Base-by-base conservation (phyloP, 1,140 invertebrate species). In the Drosophila nigromelanica region DNA sequence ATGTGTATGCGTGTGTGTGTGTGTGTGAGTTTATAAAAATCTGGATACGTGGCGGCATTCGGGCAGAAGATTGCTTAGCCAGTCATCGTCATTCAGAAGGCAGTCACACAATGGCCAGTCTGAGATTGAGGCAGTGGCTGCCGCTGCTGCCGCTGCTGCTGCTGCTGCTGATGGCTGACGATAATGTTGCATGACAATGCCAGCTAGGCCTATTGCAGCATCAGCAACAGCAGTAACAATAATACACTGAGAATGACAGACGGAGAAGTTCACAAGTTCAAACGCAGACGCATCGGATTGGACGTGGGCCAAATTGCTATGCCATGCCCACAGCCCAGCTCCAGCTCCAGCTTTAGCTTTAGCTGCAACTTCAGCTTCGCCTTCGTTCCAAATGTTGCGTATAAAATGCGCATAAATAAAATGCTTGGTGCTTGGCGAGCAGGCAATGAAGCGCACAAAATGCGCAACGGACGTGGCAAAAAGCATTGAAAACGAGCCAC, bases 401-500 rank as follows among this genome's bases (percentile, higher is more conserved):
- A 78, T 76, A 76, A 80, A 78, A 80, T 80, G 78, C 78, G 76
- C 78, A 80, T 80, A 80, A 80, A 80, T 80, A 80, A 78, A 78
- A 63, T 62, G 52, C 45, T 74, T 60, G 48, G 33, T 54, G 71
- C 45, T 54, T 48, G 51, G 40, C 42, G 27, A 54, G 30, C 40
- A 18, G 40, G 40, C 56, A 52, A 59, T 67, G 24, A 48, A 33
- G 35, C 51, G 61, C 40, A 43, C 35, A 52, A 63, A 62, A 63
- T 63, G 50, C 50, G 37, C 58, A 60, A 51, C 59, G 21, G 21
- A 39, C 62, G 62, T 56, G 62, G 62, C 51, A 48, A 21, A 43
- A 39, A 64, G 21, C 51, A 45, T 66, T 45, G 54, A 48, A 40
- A 67, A 40, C 43, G 54, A 59, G 64, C 35, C 48, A 47, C 58